Percentiles rank a stretch among this genome's conserved stretches.
These are phyloP conservation scores for Burhinus oedicnemus DNA, from an alignment of 2,113 vertebrate species.

Conservation along the genomic window DNA sequence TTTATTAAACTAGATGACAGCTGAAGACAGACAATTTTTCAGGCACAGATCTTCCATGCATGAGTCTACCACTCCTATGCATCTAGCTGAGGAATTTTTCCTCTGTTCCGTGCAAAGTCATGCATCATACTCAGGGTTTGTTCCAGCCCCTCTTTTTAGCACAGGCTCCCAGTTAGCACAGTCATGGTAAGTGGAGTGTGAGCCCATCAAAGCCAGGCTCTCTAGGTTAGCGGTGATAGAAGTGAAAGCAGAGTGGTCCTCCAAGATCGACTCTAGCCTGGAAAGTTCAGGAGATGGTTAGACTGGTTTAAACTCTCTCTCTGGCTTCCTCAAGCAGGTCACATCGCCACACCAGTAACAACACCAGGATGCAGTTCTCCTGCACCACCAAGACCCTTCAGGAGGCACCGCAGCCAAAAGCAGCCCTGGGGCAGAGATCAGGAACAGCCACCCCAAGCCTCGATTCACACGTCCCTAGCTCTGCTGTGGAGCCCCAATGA, in stretches of 20 bases:
- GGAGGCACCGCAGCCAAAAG: not conserved
- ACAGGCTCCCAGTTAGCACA: not conserved
- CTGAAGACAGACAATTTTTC: constrained; percentile 33
- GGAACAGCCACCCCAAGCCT: not conserved
- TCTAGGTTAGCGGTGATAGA: not conserved
- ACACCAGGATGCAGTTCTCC: accelerated
- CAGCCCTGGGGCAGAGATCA: not conserved
- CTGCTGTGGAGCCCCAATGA: not conserved
- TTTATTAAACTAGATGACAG: not conserved
- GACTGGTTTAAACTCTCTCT: not conserved
- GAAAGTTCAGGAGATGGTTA: not conserved
- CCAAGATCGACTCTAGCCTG: not conserved
- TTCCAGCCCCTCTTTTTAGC: not conserved
- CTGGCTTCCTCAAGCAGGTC: accelerated
- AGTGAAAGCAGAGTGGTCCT: not conserved
- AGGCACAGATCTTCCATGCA: not conserved
- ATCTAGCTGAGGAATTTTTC: not conserved
- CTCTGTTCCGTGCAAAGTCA: not conserved
- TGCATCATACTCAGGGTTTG: not conserved
- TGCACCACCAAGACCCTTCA: too few species aligned
- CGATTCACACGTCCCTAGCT: not conserved
- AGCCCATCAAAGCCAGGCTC: not conserved
- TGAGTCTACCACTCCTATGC: not conserved
- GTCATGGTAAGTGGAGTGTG: accelerated
- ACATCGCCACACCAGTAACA: not conserved